phyloP scores from a whole-genome alignment of 1,140 invertebrate genomes.

The Drosophila virilis region DNA sequence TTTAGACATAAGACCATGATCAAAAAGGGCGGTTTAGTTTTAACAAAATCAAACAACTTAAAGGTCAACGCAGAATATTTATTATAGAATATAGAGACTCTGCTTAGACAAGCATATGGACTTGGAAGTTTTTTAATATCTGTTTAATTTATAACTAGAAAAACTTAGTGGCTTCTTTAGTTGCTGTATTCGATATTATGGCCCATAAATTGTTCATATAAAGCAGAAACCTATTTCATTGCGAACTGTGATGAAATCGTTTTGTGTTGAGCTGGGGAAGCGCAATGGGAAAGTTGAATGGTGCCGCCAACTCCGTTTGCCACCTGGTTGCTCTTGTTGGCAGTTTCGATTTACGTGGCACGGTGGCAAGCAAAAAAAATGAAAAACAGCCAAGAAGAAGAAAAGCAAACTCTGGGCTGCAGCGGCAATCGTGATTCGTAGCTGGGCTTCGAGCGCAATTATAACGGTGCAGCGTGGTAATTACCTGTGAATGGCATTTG shows the following conservation, averaged over 20 bases:
- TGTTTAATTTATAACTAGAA: not conserved
- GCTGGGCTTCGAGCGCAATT: slow-evolving; percentile 82
- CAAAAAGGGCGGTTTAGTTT: too few species aligned
- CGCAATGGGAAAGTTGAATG: slow-evolving; percentile 56
- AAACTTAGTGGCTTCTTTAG: not conserved
- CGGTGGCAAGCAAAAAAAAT: slow-evolving; percentile 6
- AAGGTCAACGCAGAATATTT: too few species aligned
- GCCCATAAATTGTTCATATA: slow-evolving; percentile 17
- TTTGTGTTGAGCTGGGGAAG: slow-evolving; percentile 28
- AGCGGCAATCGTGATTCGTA: slow-evolving; percentile 79
- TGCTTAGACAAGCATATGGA: too few species aligned
- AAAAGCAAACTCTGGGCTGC: slow-evolving; percentile 10
- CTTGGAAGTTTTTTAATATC: too few species aligned
- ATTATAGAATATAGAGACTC: too few species aligned
- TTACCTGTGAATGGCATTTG: slow-evolving; percentile 83
- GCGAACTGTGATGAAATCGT: slow-evolving; percentile 24
- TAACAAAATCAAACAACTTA: too few species aligned
- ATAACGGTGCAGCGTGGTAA: slow-evolving; percentile 83
- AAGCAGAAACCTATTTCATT: slow-evolving; percentile 11
- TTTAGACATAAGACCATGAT: too few species aligned
- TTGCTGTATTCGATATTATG: not conserved
- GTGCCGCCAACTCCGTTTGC: slow-evolving; percentile 35
- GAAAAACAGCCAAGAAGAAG: slow-evolving; percentile 13
- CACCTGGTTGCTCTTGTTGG: slow-evolving; percentile 60
- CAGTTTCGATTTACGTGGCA: slow-evolving; percentile 62